Evolutionary conservation across 1,140 invertebrate genomes (phyloP), one percentile per base, ranked within the genome.

Genomic region (Calliphora vicina): DNA sequence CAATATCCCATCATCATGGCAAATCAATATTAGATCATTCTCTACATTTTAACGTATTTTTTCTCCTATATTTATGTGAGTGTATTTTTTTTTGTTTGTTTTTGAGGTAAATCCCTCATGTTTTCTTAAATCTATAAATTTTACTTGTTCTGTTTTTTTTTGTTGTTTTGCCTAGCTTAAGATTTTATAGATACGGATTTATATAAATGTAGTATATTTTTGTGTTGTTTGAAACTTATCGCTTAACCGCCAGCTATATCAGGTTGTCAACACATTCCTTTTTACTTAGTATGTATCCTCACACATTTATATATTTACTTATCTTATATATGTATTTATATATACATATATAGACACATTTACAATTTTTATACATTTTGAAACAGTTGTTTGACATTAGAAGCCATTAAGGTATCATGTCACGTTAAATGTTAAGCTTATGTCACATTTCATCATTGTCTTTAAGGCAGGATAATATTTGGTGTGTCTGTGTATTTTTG

Each of bases 321-420:
- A n/a, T n/a, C n/a, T n/a, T n/a, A n/a, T n/a, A n/a, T n/a, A n/a
- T n/a, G n/a, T n/a, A n/a, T n/a, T n/a, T n/a, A n/a, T n/a, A n/a
- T n/a, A n/a, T 67, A 20, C 9, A 13, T 15, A n/a, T 57, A 57
- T 57, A 57, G 45, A 57, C 20, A 67, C 57, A 67, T n/a, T 23
- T 67, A 17, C 20, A 57, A 57, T 57, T 57, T 57, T 57, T 57
- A 57, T 57, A 57, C 57, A 9, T 67, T 67, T 23, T 67, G 20
- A 78, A 43, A 43, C 74, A 43, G 26, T 43, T 78, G 74, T 78
- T 78, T 78, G 74, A 78, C 74, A 78, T 78, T 78, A 78, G 74
- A 78, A 26, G 74, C 74, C 74, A 78, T 78, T 78, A 43, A 78
- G 35, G 74, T 78, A 78, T 78, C 74, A 43, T 78, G 74, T 78